Evolutionary conservation across 2,888 invertebrate genomes (phyloP), one percentile per base, ranked within the genome.

Genomic region (Phyto melanocephala): DNA sequence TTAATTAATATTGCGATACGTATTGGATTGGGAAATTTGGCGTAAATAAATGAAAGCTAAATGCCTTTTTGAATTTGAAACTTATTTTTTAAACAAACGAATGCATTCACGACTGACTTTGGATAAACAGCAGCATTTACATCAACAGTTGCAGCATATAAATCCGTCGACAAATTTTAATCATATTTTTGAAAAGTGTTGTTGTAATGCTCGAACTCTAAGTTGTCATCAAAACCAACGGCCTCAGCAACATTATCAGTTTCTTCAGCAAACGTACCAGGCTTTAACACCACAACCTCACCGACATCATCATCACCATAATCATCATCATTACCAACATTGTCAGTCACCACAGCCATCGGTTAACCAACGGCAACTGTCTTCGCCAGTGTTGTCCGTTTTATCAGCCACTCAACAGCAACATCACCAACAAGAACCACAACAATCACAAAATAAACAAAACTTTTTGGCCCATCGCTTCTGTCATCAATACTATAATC

Each of bases 61-160:
- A 74, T 56, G 63, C 17, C 63, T 50, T 15, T 47, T 45, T 68
- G 40, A 50, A 33, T 47, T n/a, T 40, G 37, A 65, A 50, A 47
- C 7, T 68, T 37, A 6, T 28, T 45, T 28, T 28, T 45, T 35
- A 68, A 52, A 65, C 35, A 76, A 86, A 88, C 89, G 89, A 89
- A 89, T 89, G 89, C 88, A 89, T 89, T 89, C 89, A 81, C 88
- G 88, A 85, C 86, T 88, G 83, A 84, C 85, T 83, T 89, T 88
- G 80, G 88, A 90, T 74, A 87, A 87, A 84, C 88, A 88, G 81
- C 87, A 86, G n/a, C 87, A 85, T 22, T 87, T 86, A 71, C 87
- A 85, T 67, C 87, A 87, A 7, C 88, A 87, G 47, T 83, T 85
- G 15, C 87, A 86, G 33, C 85, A 88, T 24, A 85, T 86, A 72